These are phyloP conservation scores for Fopius arisanus DNA, from an alignment of 1,140 invertebrate genomes.

Conservation along the genomic window DNA sequence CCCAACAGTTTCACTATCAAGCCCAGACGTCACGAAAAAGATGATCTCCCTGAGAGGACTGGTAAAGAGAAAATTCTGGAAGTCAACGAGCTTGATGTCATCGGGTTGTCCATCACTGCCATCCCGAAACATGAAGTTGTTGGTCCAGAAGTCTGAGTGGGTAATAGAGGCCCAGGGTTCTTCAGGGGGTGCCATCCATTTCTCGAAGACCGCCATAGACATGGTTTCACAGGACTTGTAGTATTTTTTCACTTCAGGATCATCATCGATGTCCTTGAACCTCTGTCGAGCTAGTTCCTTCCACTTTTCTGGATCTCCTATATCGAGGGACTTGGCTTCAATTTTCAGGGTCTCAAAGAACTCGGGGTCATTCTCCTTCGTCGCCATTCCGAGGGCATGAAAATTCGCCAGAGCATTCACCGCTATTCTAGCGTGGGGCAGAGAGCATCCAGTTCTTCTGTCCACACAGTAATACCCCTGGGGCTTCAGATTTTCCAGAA, in stretches of 20 bases:
- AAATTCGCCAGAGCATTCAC: slow-evolving; percentile 66
- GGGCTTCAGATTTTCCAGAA: slow-evolving; percentile 68
- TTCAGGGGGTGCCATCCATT: slow-evolving; percentile 39
- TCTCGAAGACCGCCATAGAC: slow-evolving; percentile 32
- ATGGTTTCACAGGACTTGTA: slow-evolving; percentile 36
- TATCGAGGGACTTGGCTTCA: slow-evolving; percentile 37
- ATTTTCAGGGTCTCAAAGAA: slow-evolving; percentile 60
- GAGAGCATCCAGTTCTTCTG: slow-evolving; percentile 62
- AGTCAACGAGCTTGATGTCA: slow-evolving; percentile 70
- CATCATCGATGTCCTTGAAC: slow-evolving; percentile 43
- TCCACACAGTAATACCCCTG: slow-evolving; percentile 63
- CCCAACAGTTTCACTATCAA: slow-evolving; percentile 55
- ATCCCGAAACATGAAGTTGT: slow-evolving; percentile 68
- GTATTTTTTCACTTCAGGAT: slow-evolving; percentile 43
- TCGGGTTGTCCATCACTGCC: slow-evolving; percentile 50
- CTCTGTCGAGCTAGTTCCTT: slow-evolving; percentile 21
- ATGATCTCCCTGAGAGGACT: slow-evolving; percentile 67
- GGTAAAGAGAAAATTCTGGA: slow-evolving; percentile 67
- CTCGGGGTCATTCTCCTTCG: slow-evolving; percentile 64
- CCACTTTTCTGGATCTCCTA: neutral
- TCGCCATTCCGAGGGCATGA: slow-evolving; percentile 68
- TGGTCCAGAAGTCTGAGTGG: slow-evolving; percentile 72
- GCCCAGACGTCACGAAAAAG: slow-evolving; percentile 69
- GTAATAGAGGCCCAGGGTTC: slow-evolving; percentile 65
- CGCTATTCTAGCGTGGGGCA: slow-evolving; percentile 61